Base-by-base conservation (phyloP, 2,888 invertebrate genomes). In the Athalia rosae region DNA sequence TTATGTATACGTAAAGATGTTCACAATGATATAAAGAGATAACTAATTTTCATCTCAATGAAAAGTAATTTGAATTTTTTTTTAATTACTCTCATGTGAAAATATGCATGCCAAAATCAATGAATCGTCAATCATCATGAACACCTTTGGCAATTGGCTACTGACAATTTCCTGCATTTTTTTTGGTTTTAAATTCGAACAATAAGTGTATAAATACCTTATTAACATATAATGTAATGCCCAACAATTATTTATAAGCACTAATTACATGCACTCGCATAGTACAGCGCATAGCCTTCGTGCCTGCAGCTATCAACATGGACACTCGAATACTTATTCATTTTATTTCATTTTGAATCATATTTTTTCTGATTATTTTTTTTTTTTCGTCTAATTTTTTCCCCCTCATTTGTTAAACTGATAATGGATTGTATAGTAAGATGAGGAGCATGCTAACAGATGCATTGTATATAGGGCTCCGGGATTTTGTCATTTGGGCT, bases 211-310 rank as follows among this genome's bases (percentile, higher is more conserved):
- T 61, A 74, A 74, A 74, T 28, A 61, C 48, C 50, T 62, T 41
- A n/a, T 28, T 47, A 74, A 74, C 61, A 62, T 61, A 47, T 74
- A 62, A 61, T 71, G 15, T 73, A 69, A 69, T 61, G 77, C 77
- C 69, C 77, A 77, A 69, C 77, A 73, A 45, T 73, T 73, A 77
- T 77, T 77, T 84, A 28, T 28, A 87, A 87, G 87, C 87, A 83
- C 84, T 85, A 86, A 28, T 28, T 28, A 84, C 88, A 88, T 88
- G 88, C 88, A 88, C 81, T 83, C 83, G 86, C 85, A 87, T 84
- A 86, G 83, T 82, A 85, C 85, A 87, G 85, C 86, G 83, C 83
- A 77, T 63, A 77, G 82, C 79, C 81, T 28, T 87, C 87, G 87
- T 87, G 87, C 87, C 83, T 28, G 28, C 28, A 86, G 82, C 86